These are phyloP conservation scores for Naja naja DNA, from an alignment of 2,113 vertebrate species.

Conservation along the genomic window DNA sequence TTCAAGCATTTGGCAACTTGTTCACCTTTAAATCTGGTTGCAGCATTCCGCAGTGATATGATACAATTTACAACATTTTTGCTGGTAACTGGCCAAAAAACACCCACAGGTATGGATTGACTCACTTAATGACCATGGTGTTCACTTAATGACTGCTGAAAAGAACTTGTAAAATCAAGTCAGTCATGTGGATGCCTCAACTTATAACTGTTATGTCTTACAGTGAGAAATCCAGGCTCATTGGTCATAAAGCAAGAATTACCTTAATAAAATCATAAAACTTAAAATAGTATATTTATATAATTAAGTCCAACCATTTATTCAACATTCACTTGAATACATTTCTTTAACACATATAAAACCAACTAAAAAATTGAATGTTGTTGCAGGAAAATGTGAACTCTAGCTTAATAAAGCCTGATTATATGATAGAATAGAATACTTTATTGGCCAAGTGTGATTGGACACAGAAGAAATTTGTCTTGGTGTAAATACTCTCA, in stretches of 20 bases:
- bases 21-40: background rate
- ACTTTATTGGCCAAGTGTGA: too few relatives aligned
- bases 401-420: background rate
- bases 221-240: background rate
- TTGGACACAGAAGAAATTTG: too few relatives aligned
- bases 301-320: background rate
- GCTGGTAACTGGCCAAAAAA: background rate
- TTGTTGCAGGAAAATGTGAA: background rate
- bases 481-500: too few relatives aligned
- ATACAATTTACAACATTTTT: background rate
- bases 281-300: background rate
- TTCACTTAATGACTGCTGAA: background rate
- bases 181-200: background rate
- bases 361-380: background rate
- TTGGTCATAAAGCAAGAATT: background rate
- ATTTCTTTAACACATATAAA: background rate
- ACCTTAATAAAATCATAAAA: background rate
- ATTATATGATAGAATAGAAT: too few relatives aligned
- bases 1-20: background rate
- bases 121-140: background rate
- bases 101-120: background rate
- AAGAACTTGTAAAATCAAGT: background rate
- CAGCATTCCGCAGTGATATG: background rate
- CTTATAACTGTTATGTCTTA: background rate
- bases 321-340: background rate